Percentiles rank a stretch among this genome's conserved stretches.
These are phyloP conservation scores for Lasioglossum villosulum DNA, from an alignment of 2,888 invertebrate species.

Conservation along the genomic window DNA sequence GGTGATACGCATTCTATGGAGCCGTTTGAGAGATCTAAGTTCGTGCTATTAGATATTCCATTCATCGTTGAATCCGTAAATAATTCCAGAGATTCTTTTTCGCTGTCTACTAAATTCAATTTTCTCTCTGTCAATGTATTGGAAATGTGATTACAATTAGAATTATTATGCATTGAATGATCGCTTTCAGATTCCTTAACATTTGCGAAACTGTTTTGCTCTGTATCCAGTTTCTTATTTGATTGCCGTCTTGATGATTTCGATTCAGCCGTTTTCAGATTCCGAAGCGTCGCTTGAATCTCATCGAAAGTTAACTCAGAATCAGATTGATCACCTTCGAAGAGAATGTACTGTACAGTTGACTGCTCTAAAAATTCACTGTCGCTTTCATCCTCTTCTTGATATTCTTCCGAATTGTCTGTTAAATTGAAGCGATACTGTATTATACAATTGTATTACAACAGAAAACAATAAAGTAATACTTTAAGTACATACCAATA, in stretches of 20 bases:
- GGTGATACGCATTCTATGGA: conserved; percentile 46
- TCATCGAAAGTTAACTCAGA: conserved; percentile 82
- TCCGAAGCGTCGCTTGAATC: conserved; percentile 75
- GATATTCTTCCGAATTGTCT: conserved; percentile 48
- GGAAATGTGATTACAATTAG: conserved; percentile 26
- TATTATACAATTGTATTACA: no score
- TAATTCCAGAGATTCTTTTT: conserved; percentile 50
- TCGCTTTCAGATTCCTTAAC: conserved; percentile 28
- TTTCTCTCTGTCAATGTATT: conserved; percentile 47
- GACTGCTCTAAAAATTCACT: conserved; percentile 78
- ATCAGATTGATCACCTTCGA: conserved; percentile 79
- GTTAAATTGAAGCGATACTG: conserved; percentile 19
- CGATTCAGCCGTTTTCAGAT: conserved; percentile 60
- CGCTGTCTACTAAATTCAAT: conserved; percentile 48
- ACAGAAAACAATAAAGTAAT: neutral
- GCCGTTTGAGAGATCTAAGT: conserved; percentile 52
- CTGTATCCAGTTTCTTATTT: conserved; percentile 32
- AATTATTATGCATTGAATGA: conserved; percentile 15
- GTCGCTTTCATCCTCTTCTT: conserved; percentile 70
- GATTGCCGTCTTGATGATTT: conserved; percentile 33
- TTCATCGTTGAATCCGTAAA: conserved; percentile 44
- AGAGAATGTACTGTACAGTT: conserved; percentile 81
- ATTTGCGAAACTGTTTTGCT: conserved; percentile 36
- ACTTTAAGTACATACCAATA: conserved; percentile 59
- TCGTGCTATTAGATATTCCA: conserved; percentile 34